phyloP scores from a whole-genome alignment of 92 coral and sea anemone species.

The Phenganax stokvisi region DNA sequence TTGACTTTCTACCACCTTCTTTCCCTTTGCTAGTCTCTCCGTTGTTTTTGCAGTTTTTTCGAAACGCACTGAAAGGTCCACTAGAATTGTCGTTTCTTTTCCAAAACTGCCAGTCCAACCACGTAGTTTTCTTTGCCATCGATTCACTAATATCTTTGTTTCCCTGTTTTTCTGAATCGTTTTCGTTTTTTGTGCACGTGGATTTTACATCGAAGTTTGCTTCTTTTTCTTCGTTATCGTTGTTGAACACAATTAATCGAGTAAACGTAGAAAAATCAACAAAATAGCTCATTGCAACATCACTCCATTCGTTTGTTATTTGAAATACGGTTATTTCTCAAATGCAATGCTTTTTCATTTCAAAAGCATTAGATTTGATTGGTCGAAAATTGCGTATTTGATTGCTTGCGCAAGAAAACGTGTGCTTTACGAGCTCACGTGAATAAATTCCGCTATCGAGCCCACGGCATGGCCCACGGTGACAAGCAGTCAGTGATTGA shows the following conservation, averaged over 20 bases:
- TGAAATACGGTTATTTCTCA: neutral
- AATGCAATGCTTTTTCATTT: constrained; percentile 52
- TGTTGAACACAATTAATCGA: neutral
- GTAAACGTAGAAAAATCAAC: constrained; percentile 7
- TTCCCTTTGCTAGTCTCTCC: neutral
- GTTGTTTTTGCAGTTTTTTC: constrained; percentile 12
- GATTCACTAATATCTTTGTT: neutral
- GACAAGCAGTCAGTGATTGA: neutral
- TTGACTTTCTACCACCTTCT: neutral
- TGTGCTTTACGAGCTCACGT: neutral
- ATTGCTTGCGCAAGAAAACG: constrained; percentile 22
- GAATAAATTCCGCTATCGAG: neutral
- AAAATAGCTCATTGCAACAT: constrained; percentile 30
- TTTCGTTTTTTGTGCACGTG: neutral
- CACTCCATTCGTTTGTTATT: constrained; percentile 2
- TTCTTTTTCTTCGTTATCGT: constrained; percentile 12
- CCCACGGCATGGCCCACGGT: neutral
- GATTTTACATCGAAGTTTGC: constrained; percentile 9
- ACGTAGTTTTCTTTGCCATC: neutral
- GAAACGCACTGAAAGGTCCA: constrained; percentile 27
- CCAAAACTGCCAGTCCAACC: constrained; percentile 42
- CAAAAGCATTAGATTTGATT: constrained; percentile 49
- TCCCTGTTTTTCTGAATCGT: neutral
- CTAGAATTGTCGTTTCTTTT: constrained; percentile 23
- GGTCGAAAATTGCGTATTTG: constrained; percentile 44